Conservation (phyloP, 2,797 vertebrate species). For the Rhodeus uyekii region DNA sequence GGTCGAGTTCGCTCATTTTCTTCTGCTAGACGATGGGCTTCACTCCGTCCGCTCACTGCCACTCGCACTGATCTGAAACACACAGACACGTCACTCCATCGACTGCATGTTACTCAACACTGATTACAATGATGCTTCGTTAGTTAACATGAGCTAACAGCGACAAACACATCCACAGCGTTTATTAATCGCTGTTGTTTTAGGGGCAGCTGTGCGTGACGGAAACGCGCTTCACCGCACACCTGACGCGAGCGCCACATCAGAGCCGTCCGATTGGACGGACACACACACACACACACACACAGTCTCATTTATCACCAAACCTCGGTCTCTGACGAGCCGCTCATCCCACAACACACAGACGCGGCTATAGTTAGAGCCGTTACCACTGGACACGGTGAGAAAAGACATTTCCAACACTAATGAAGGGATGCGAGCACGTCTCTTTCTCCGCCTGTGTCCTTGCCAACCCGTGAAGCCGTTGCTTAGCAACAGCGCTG, state of each 20-base stretch:
- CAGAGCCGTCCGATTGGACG: neutral
- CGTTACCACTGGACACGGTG: conserved; percentile 12
- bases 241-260: neutral
- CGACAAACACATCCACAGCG: no score
- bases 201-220: no score
- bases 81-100: neutral
- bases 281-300: neutral
- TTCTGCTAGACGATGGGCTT: conserved; percentile 85
- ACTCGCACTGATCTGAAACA: conserved; percentile 83
- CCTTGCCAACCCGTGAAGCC: conserved; percentile 67
- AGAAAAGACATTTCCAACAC: conserved; percentile 27
- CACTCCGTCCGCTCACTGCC: conserved; percentile 79
- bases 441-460: conserved; percentile 54
- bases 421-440: conserved; percentile 29
- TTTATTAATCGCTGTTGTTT: no score
- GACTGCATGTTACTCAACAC: neutral
- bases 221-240: no score
- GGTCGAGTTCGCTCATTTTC: conserved; percentile 99
- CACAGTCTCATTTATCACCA: neutral
- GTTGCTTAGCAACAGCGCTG: conserved; percentile 78
- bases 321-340: neutral
- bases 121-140: neutral
- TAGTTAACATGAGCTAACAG: no score
- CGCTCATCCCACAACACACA: neutral
- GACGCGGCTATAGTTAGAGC: conserved; percentile 24